Evolutionary conservation across 2,888 invertebrate genomes (phyloP).

Genomic region (Meiosimyza platycephala): DNA sequence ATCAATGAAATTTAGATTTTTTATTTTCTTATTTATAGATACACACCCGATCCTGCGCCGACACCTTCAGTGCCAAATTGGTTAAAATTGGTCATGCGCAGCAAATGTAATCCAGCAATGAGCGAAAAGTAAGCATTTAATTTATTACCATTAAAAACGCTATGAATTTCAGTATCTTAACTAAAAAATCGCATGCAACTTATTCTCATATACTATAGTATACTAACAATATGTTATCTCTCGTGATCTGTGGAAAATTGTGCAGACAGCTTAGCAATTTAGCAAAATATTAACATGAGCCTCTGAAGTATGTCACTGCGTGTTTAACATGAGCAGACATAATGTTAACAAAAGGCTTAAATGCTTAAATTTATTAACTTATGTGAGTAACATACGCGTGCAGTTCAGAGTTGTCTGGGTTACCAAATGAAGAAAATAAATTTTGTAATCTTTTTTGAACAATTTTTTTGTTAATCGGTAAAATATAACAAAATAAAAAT

Average conservation of each 20-base stretch:
- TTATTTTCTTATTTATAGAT: slow-evolving; percentile 51
- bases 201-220: not conserved
- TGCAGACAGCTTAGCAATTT: not conserved
- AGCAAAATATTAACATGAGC: slow-evolving; percentile 14
- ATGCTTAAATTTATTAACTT: slow-evolving; percentile 12
- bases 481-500: too few relatives aligned
- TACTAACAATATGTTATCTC: not conserved
- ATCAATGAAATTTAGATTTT: not conserved
- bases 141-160: not conserved
- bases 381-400: not conserved
- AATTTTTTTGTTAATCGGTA: too few relatives aligned
- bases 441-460: too few relatives aligned
- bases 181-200: not conserved
- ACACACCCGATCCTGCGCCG: slow-evolving; percentile 62
- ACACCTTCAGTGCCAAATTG: slow-evolving; percentile 63
- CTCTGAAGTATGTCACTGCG: slow-evolving; percentile 8
- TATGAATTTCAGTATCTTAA: slow-evolving; percentile 1
- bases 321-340: slow-evolving; percentile 14
- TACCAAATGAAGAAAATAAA: too few relatives aligned
- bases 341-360: slow-evolving; percentile 25
- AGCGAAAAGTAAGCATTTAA: slow-evolving; percentile 52
- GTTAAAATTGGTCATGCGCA: slow-evolving; percentile 66
- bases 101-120: slow-evolving; percentile 56
- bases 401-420: not conserved
- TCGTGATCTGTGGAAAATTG: not conserved